Conservation (phyloP, 2,888 invertebrate genomes). For the Deroplatys truncata region DNA sequence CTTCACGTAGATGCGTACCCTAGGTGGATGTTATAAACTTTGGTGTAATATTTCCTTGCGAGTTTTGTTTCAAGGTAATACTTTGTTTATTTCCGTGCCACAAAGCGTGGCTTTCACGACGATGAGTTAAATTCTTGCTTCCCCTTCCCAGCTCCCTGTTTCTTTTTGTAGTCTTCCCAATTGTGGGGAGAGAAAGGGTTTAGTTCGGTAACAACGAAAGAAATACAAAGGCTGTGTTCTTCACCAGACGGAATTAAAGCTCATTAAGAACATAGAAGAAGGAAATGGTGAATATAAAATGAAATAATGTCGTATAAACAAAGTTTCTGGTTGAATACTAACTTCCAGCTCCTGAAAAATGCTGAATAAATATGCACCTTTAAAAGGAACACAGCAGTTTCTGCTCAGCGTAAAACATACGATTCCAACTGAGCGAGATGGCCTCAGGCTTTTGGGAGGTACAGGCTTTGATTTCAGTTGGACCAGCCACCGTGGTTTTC, state of each 20-base stretch:
- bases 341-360: not conserved
- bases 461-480: too few relatives aligned
- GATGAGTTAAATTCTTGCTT: not conserved
- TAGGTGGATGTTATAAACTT: not conserved
- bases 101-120: not conserved
- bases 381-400: too few relatives aligned
- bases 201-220: not conserved
- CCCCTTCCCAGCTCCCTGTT: not conserved
- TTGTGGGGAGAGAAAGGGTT: not conserved
- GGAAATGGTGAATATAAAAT: not conserved
- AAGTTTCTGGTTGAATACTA: not conserved
- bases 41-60: not conserved
- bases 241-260: not conserved
- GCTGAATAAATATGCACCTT: too few relatives aligned
- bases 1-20: not conserved
- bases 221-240: not conserved
- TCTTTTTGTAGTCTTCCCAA: not conserved
- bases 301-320: not conserved
- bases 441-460: too few relatives aligned
- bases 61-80: not conserved
- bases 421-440: too few relatives aligned
- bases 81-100: not conserved
- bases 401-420: too few relatives aligned
- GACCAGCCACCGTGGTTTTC: too few relatives aligned
- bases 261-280: not conserved